These are phyloP conservation scores for Zele albiditarsus DNA, from an alignment of 2,888 invertebrate genomes.

Conservation along the genomic window DNA sequence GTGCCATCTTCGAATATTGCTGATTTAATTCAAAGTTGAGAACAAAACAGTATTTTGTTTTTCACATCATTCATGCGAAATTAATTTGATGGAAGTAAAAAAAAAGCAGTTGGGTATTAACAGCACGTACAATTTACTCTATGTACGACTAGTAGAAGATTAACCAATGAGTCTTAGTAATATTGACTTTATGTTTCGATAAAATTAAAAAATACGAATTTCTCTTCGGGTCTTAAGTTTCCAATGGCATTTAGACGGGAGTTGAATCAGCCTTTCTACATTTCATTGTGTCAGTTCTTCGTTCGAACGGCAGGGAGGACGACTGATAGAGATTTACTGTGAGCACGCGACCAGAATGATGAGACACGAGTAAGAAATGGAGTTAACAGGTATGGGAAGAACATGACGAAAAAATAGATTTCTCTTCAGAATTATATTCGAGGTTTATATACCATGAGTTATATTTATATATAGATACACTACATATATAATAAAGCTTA, in stretches of 20 bases:
- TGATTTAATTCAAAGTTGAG: too few species aligned
- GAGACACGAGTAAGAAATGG: background rate
- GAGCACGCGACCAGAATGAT: slow-evolving; percentile 58
- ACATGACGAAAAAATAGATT: slow-evolving; percentile 1
- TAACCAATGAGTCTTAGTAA: too few species aligned
- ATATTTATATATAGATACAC: slow-evolving; percentile 42
- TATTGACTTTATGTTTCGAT: background rate
- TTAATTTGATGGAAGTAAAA: too few species aligned
- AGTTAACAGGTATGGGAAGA: background rate
- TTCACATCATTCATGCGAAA: too few species aligned
- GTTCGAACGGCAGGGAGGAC: slow-evolving; percentile 44
- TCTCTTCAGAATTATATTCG: background rate
- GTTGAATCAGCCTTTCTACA: background rate
- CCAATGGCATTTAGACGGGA: background rate
- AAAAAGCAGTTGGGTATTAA: too few species aligned
- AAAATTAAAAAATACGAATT: background rate
- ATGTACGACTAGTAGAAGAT: too few species aligned
- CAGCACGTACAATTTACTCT: too few species aligned
- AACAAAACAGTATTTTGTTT: too few species aligned
- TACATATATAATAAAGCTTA: slow-evolving; percentile 57
- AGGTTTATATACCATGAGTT: slow-evolving; percentile 23
- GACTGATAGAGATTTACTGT: slow-evolving; percentile 61
- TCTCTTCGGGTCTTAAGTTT: background rate
- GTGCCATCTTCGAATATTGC: too few species aligned
- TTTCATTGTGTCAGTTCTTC: slow-evolving; percentile 1